Percentiles rank a stretch among this genome's conserved stretches.
Evolutionary conservation across 2,888 invertebrate species (phyloP).

Genomic region (Oligia fasciuncula): DNA sequence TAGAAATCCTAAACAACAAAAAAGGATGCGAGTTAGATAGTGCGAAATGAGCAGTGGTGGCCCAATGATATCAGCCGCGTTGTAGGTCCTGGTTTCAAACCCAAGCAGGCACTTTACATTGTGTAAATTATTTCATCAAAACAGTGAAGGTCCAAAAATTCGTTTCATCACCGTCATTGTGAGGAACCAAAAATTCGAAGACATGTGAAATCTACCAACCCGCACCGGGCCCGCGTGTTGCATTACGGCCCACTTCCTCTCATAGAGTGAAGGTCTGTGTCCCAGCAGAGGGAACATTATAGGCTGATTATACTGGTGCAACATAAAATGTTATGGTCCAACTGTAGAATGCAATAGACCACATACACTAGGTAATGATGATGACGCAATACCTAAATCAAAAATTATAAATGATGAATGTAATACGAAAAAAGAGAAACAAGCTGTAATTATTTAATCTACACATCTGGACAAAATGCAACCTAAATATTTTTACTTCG

Average conservation of each 20-base stretch:
- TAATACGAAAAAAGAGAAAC: conserved; percentile 1
- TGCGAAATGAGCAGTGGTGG: background rate
- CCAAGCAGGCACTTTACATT: background rate
- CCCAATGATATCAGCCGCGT: background rate
- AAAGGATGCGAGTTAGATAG: background rate
- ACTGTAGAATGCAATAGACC: no score
- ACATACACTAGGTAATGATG: background rate
- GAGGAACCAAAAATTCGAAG: background rate
- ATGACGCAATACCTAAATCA: background rate
- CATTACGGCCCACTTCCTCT: background rate
- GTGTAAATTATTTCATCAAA: background rate
- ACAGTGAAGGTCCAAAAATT: no score
- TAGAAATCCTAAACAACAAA: background rate
- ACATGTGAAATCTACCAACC: background rate
- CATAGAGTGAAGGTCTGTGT: background rate
- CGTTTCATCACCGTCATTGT: no score
- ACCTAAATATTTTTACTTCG: conserved; percentile 57
- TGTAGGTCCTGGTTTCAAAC: background rate
- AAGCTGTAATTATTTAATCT: conserved; percentile 25
- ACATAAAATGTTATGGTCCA: no score
- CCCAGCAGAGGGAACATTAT: background rate
- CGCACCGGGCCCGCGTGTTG: background rate
- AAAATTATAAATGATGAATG: background rate
- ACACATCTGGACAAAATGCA: conserved; percentile 14
- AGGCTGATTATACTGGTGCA: no score